phyloP scores from a whole-genome alignment of 2,797 vertebrate genomes.

The Alectoris magna region DNA sequence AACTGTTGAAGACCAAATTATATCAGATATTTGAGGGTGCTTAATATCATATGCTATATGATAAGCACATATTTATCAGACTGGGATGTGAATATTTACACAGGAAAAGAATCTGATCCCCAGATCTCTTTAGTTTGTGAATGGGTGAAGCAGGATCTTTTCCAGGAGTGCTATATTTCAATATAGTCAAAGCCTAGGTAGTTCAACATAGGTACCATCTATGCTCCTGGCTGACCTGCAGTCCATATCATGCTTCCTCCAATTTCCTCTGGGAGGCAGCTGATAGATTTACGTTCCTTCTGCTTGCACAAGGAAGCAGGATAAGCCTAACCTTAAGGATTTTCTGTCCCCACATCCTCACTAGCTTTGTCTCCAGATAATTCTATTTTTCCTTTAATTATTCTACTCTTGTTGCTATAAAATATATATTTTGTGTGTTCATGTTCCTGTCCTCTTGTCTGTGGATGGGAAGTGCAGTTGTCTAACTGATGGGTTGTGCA shows the following conservation, averaged over 20 bases:
- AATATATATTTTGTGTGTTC: neutral
- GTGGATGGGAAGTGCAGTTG: neutral
- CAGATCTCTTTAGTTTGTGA: neutral
- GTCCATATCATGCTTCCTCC: neutral
- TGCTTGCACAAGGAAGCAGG: neutral
- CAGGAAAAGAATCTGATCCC: neutral
- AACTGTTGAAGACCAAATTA: neutral
- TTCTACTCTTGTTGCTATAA: neutral
- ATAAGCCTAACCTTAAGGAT: neutral
- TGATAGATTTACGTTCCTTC: conserved; percentile 1
- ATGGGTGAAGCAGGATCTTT: neutral
- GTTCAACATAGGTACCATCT: neutral
- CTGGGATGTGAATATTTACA: neutral
- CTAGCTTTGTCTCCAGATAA: neutral
- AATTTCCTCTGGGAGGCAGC: neutral
- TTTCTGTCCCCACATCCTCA: neutral
- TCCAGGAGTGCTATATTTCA: neutral
- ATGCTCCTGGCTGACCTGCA: neutral
- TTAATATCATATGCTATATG: too few relatives aligned
- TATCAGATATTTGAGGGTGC: neutral
- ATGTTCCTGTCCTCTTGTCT: neutral
- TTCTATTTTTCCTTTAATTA: neutral
- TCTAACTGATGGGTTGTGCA: neutral
- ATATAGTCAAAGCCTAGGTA: neutral
- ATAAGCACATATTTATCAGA: neutral